These are phyloP conservation scores for Monochamus alternatus DNA, from an alignment of 2,888 invertebrate species.

Conservation along the genomic window DNA sequence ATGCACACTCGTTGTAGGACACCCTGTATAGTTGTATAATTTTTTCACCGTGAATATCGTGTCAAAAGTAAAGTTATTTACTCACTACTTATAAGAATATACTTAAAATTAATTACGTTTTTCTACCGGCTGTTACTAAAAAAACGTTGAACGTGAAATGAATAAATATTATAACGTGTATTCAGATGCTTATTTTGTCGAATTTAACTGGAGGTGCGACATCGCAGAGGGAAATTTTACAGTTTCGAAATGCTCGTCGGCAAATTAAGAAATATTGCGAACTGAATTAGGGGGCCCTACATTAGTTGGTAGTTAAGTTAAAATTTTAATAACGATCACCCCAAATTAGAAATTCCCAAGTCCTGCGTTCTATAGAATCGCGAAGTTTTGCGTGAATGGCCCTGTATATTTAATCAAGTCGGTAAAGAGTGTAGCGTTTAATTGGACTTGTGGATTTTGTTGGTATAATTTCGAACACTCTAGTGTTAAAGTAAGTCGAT, in stretches of 20 bases:
- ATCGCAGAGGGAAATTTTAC: neutral
- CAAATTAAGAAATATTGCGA: conserved; percentile 14
- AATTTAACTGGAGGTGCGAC: neutral
- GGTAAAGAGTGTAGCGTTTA: conserved; percentile 39
- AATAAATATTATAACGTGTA: no score
- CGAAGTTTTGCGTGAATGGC: conserved; percentile 34
- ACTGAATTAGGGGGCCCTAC: conserved; percentile 15
- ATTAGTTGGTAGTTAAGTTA: conserved; percentile 17
- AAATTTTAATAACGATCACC: conserved; percentile 23
- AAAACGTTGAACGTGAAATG: no score
- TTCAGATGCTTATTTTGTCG: neutral
- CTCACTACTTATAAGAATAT: no score
- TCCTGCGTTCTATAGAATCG: conserved; percentile 1
- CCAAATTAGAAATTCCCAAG: conserved; percentile 20
- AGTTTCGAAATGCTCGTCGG: neutral
- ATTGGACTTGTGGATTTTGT: conserved; percentile 44
- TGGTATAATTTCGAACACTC: conserved; percentile 44
- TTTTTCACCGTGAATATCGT: no score
- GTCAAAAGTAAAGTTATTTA: no score
- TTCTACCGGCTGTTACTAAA: no score
- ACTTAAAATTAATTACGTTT: no score
- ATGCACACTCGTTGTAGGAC: no score
- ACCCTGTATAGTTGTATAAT: no score
- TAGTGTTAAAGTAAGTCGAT: conserved; percentile 57
- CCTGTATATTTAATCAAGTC: conserved; percentile 34